Evolutionary conservation across 2,113 vertebrate genomes (phyloP), one percentile per base, ranked within the genome.

Genomic region (Drymodes brunneopygia): DNA sequence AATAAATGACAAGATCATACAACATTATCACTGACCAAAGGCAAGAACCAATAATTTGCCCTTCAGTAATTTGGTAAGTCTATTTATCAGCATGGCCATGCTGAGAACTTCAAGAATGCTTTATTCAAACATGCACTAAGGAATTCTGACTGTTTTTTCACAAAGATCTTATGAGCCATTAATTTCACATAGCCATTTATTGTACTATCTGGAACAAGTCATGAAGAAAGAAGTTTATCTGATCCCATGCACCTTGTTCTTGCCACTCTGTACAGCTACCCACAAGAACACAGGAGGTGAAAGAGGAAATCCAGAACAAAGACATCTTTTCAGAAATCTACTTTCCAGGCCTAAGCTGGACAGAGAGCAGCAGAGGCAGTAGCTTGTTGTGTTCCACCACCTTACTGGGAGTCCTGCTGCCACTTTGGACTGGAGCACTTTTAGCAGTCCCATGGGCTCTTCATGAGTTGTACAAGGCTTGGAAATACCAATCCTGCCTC

Each of bases 1-100:
- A 96, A 97, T 50, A 97, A 96, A 97, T 96, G 80, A 56, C 71
- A 80, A 33, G 77, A 90, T 74, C 29, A 88, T 92, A 61, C 29
- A 54, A 57, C 9, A 4, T 80, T 92, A 85, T 82, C 71, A 60
- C 60, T 78, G 91, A 88, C 96, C 88, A 93, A 92, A 94, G 91
- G 91, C 94, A 86, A 95, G 94, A 92, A 93, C 60, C 66, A 91
- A 15, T 61, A 89, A 87, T 36, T 92, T 81, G 16, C 60, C 81
- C 50, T 92, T 94, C 78, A 81, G 83, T 83, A 84, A 79, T 21
- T 62, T n/a, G 50, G 3, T 56, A 81, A 85, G 60, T 67, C 71
- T 86, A 87, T 96, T 93, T 86, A 66, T 96, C 94, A 96, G 17
- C 48, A 50, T 23, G 27, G 79, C 50, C 78, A 81, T 42, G 33